Evolutionary conservation across 2,797 vertebrate species (phyloP).

Genomic region (Alosa sapidissima): DNA sequence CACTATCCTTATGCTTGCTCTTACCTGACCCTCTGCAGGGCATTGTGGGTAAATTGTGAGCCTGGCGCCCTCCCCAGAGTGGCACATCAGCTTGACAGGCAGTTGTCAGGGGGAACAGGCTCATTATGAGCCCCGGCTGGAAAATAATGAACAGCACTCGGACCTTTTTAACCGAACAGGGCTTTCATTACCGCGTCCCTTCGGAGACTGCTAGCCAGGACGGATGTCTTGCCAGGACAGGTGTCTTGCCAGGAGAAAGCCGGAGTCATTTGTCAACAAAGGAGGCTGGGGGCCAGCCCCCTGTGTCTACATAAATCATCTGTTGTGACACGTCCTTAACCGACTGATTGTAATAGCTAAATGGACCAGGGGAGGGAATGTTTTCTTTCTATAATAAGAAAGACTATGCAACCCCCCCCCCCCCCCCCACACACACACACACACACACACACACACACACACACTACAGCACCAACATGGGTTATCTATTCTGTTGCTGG

Average conservation of each 20-base stretch:
- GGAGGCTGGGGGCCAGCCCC: background rate
- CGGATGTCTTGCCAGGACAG: background rate
- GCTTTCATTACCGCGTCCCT: background rate
- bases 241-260: background rate
- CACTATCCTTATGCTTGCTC: background rate
- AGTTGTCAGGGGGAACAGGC: background rate
- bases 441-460: background rate
- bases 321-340: background rate
- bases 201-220: background rate
- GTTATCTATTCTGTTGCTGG: background rate
- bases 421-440: too few species aligned
- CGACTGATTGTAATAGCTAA: background rate
- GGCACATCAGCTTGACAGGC: background rate
- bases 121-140: background rate
- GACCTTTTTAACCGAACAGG: background rate
- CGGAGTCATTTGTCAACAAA: background rate
- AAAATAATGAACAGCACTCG: background rate
- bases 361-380: background rate
- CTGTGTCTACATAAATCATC: background rate
- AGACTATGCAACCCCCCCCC: background rate
- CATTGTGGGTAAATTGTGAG: background rate
- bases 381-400: background rate
- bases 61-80: background rate
- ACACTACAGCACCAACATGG: background rate
- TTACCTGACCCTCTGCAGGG: background rate